Conservation (phyloP, 2,797 vertebrate genomes). For the Falco columbarius region DNA sequence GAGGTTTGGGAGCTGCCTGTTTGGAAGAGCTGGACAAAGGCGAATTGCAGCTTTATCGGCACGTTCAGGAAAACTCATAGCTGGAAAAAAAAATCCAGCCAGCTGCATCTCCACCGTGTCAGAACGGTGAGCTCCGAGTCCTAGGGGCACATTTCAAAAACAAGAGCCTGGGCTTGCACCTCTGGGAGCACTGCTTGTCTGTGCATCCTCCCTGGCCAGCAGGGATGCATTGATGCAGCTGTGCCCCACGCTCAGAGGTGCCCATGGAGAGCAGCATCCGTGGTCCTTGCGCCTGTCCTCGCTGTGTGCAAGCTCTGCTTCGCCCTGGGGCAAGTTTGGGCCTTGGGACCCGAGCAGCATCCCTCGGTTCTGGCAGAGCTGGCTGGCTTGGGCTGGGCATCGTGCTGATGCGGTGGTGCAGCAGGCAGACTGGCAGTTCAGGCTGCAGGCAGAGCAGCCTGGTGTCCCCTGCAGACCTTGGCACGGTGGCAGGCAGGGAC, state of each 20-base stretch:
- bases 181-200: rapidly evolving
- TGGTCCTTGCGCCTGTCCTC: rapidly evolving
- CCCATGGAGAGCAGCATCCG: rapidly evolving
- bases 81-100: not conserved
- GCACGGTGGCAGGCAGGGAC: not conserved
- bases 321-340: rapidly evolving
- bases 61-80: not conserved
- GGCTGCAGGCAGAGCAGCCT: not conserved
- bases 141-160: rapidly evolving
- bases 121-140: rapidly evolving
- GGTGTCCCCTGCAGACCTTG: not conserved
- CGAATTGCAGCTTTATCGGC: not conserved
- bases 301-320: not conserved
- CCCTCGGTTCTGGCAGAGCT: not conserved
- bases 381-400: not conserved
- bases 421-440: not conserved
- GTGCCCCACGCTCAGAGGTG: rapidly evolving
- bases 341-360: not conserved
- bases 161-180: not conserved
- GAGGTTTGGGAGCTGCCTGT: not conserved
- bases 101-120: not conserved
- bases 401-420: not conserved
- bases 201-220: rapidly evolving
- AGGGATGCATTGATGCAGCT: rapidly evolving
- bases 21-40: not conserved